Evolutionary conservation across 64 coral and sea anemone genomes (phyloP), one percentile per base, ranked within the genome.

Genomic region (Acropora yongei): DNA sequence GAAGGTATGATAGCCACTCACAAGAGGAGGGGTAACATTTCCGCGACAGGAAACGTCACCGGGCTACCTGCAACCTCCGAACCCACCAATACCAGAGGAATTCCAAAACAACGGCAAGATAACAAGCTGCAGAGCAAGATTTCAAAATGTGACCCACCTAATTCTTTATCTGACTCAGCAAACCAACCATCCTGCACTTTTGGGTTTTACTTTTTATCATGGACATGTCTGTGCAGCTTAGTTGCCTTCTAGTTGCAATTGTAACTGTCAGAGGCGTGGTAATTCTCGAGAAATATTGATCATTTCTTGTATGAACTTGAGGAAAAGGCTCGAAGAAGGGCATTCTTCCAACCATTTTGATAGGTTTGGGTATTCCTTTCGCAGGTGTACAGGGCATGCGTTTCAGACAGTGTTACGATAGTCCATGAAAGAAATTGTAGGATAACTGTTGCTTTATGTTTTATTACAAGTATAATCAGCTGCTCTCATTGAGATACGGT

Each of bases 141-240:
- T 9, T 65, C 82, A 5, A 57, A 71, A 42, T 85, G 66, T 72
- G 82, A 85, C 72, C 63, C 82, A 4, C 16, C 60, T 13, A 85
- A 71, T 10, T 12, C 13, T 14, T 63, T 63, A 3, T 65, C 46
- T 47, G 6, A 1, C 2, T 47, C 68, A 47, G 47, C 65, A 6
- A n/a, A n/a, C n/a, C 16, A 65, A 71, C 44, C 8, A 46, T 13
- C 2, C 0, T 10, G 2, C 16, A 1, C 30, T 44, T 11, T 7
- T 72, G 44, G 3, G 44, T 43, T 4, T 45, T 42, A 44, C 4
- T 71, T 85, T 49, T 16, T 47, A 2, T 10, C 41, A 3, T 85
- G 42, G 82, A 19, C 44, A 71, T 71, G 5, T 9, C 9, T 85
- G 9, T 9, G 44, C 7, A 18, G 44, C 46, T 4, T 72, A 16